Percentiles rank a stretch among this genome's conserved stretches.
phyloP scores from a whole-genome alignment of 2,888 invertebrate species.

The Drosophila neonasuta region DNA sequence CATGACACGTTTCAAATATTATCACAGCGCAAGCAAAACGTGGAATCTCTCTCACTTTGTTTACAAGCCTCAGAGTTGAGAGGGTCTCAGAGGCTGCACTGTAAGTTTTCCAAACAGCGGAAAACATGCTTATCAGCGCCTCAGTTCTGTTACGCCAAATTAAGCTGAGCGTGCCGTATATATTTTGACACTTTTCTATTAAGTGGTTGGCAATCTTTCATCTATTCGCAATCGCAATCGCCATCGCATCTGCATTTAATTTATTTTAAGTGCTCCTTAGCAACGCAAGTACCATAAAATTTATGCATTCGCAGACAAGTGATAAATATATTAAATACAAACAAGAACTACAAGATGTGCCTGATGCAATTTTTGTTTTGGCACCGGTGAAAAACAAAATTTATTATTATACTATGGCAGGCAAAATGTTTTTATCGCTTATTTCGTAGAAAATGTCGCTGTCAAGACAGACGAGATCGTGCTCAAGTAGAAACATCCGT shows the following conservation, averaged over 20 bases:
- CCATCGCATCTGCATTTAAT: slow-evolving; percentile 38
- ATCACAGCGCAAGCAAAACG: slow-evolving; percentile 66
- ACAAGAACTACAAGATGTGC: slow-evolving; percentile 21
- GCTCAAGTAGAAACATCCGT: slow-evolving; percentile 39
- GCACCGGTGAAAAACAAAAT: slow-evolving; percentile 50
- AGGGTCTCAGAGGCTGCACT: slow-evolving; percentile 8
- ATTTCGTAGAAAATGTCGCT: slow-evolving; percentile 44
- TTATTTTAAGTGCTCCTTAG: slow-evolving; percentile 33
- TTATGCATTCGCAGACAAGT: slow-evolving; percentile 33
- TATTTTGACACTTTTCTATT: slow-evolving; percentile 56
- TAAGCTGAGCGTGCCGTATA: slow-evolving; percentile 44
- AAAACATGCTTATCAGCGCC: slow-evolving; percentile 42
- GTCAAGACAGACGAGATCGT: slow-evolving; percentile 47
- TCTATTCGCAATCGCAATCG: slow-evolving; percentile 14
- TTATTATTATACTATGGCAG: slow-evolving; percentile 41
- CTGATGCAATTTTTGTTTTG: slow-evolving; percentile 42
- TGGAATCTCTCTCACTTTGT: slow-evolving; percentile 47
- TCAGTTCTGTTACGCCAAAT: slow-evolving; percentile 35
- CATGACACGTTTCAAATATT: slow-evolving; percentile 76
- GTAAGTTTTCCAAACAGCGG: slow-evolving; percentile 33
- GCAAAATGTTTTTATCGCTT: slow-evolving; percentile 46
- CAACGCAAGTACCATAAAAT: slow-evolving; percentile 34
- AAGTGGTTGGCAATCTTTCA: slow-evolving; percentile 29
- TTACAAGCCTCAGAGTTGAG: slow-evolving; percentile 14
- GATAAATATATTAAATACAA: slow-evolving; percentile 13